phyloP scores from a whole-genome alignment of 2,888 invertebrate genomes.

The Drosophila yooni region DNA sequence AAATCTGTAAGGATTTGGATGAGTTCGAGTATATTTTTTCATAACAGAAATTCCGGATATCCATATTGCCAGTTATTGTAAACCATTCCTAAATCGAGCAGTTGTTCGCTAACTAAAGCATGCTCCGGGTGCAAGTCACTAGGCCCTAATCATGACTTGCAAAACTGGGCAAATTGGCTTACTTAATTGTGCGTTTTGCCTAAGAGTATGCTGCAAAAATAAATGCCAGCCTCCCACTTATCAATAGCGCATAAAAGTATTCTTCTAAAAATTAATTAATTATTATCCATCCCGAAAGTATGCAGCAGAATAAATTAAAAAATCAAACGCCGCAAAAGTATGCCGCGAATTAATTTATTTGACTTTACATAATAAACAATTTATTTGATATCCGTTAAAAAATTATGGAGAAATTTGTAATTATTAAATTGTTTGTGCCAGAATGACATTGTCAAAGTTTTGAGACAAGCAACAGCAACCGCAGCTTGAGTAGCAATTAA shows the following conservation, averaged over 20 bases:
- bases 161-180: not conserved
- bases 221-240: accelerated
- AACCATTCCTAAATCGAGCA: not conserved
- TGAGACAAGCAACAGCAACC: not conserved
- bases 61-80: not conserved
- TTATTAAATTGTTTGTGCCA: not conserved
- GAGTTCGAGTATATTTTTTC: not conserved
- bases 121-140: not conserved
- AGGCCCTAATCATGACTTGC: not conserved
- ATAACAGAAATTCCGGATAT: not conserved
- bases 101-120: not conserved
- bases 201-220: conserved; percentile 8
- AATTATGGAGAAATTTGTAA: not conserved
- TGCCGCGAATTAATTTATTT: not conserved
- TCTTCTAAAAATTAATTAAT: not conserved
- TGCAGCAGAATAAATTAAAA: not conserved
- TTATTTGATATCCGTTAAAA: not conserved
- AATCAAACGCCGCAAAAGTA: not conserved
- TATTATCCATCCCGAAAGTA: not conserved
- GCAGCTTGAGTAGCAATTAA: not conserved
- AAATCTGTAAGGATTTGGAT: not conserved
- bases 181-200: not conserved
- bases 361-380: not conserved
- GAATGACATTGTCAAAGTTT: not conserved
- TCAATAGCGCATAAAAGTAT: not conserved